Conservation (phyloP, 2,888 invertebrate genomes). For the Linnaemya vulpina region DNA sequence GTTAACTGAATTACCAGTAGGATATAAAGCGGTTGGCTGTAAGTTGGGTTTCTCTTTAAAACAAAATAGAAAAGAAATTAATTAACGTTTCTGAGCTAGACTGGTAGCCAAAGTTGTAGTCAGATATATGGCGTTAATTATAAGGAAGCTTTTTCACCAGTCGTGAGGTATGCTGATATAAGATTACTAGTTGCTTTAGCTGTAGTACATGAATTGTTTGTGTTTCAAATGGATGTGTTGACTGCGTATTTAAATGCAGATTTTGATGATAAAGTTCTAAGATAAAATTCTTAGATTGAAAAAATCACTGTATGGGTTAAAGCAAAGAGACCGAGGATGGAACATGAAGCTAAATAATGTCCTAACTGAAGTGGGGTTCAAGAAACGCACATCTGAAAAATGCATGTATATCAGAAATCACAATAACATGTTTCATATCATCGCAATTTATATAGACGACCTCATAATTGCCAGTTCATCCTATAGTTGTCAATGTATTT, state of each 20-base stretch:
- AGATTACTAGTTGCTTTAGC: slow-evolving; percentile 69
- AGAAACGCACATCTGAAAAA: no score
- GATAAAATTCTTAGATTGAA: slow-evolving; percentile 5
- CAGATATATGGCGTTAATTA: not conserved
- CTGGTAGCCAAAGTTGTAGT: not conserved
- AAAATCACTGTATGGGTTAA: slow-evolving; percentile 17
- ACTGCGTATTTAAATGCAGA: slow-evolving; percentile 70
- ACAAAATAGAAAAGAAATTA: not conserved
- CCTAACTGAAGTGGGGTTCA: no score
- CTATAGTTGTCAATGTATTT: no score
- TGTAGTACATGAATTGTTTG: slow-evolving; percentile 59
- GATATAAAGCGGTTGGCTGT: slow-evolving; percentile 60
- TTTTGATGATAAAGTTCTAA: not conserved
- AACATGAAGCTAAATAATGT: no score
- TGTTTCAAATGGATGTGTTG: slow-evolving; percentile 72
- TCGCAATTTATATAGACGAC: no score
- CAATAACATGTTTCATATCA: no score
- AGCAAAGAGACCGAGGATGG: no score
- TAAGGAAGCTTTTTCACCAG: not conserved
- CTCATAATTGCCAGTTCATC: no score
- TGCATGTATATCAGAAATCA: no score
- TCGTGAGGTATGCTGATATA: slow-evolving; percentile 61
- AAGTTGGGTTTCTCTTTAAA: slow-evolving; percentile 65
- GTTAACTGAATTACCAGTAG: slow-evolving; percentile 55
- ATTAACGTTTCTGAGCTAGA: not conserved